A percentile compares a stretch with the other conserved stretches of the same genome.
phyloP scores from a whole-genome alignment of 2,888 invertebrate species.

The Exephanes ischioxanthus region DNA sequence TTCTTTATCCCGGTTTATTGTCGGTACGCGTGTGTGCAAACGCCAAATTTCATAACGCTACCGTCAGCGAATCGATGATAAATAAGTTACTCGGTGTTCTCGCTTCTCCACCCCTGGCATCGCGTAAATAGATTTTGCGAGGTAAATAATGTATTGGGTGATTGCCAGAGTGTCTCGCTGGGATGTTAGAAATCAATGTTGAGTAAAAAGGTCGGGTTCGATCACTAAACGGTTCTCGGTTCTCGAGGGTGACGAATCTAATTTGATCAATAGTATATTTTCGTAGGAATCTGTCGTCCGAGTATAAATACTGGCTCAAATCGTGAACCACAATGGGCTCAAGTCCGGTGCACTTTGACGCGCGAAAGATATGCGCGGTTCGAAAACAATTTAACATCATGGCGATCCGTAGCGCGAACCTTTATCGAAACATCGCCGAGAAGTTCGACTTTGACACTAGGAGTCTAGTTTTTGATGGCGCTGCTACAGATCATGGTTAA shows the following conservation, averaged over 20 bases:
- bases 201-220: neutral
- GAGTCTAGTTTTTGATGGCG: neutral
- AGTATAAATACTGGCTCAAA: neutral
- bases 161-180: neutral
- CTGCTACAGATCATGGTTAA: neutral
- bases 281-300: neutral
- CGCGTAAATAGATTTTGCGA: constrained; percentile 10
- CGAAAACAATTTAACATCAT: neutral
- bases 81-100: neutral
- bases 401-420: neutral
- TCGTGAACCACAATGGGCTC: neutral
- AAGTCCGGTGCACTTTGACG: too few relatives aligned
- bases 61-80: neutral
- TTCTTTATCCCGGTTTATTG: constrained; percentile 6
- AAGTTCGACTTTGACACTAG: neutral
- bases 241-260: neutral
- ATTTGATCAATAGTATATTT: neutral
- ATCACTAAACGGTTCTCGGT: neutral
- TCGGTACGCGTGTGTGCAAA: neutral
- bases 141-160: constrained; percentile 8
- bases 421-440: neutral
- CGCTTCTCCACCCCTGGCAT: neutral
- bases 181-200: neutral
- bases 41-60: neutral
- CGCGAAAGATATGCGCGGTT: neutral